Conservation (phyloP, 2,113 vertebrate genomes). For the Gopherus evgoodei region DNA sequence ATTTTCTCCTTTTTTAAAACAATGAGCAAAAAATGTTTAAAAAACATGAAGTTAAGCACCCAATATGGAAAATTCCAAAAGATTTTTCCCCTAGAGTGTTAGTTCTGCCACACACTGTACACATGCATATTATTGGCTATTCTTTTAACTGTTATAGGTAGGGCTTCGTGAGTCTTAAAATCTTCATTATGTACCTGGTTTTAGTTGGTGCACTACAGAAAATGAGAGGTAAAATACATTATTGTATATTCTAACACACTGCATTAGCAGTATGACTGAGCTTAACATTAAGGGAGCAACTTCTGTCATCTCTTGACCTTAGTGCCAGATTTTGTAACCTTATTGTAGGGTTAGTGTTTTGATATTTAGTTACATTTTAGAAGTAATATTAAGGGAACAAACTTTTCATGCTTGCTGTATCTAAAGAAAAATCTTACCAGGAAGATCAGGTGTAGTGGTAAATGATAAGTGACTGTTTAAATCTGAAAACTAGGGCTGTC, state of each 20-base stretch:
- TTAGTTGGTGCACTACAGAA: not conserved
- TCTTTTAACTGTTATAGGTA: not conserved
- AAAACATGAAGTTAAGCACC: not conserved
- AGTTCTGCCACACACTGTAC: not conserved
- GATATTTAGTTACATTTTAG: not conserved
- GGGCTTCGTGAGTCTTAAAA: not conserved
- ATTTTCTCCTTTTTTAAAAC: not conserved
- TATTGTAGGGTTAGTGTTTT: not conserved
- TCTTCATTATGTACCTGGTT: not conserved
- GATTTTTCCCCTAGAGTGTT: not conserved
- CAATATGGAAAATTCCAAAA: not conserved
- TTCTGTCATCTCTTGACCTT: not conserved
- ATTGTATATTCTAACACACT: not conserved
- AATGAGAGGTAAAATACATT: not conserved
- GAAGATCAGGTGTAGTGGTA: not conserved
- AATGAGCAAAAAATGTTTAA: not conserved
- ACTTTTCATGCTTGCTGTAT: not conserved
- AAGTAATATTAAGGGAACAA: not conserved
- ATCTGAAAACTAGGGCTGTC: too few relatives aligned
- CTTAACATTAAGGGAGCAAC: not conserved
- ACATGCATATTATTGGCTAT: not conserved
- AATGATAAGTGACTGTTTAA: too few relatives aligned
- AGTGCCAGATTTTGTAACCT: not conserved
- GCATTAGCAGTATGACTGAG: not conserved
- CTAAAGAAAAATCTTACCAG: not conserved